A percentile compares a stretch with the other conserved stretches of the same genome.
Evolutionary conservation across 2,113 vertebrate species (phyloP).

Genomic region (Sinocyclocheilus maitianheensis): DNA sequence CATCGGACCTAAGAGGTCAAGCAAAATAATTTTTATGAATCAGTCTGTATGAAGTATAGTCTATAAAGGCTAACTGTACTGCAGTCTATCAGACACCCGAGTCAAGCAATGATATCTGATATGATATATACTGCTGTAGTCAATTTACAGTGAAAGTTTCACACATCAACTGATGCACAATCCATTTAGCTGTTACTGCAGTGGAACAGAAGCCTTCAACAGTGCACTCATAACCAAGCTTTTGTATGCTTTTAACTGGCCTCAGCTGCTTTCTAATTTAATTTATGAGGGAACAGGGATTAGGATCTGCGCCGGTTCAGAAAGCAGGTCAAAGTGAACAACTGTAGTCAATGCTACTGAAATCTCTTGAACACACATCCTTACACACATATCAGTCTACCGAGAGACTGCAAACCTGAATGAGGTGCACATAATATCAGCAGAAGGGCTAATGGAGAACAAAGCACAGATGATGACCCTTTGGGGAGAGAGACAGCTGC

Average conservation of each 20-base stretch:
- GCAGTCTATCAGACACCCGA: not conserved
- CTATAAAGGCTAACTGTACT: not conserved
- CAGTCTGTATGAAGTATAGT: not conserved
- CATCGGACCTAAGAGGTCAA: too few relatives aligned
- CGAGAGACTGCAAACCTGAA: not conserved
- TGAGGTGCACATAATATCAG: not conserved
- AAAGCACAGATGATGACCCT: slow-evolving; percentile 16
- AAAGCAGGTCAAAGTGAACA: not conserved
- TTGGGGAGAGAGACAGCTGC: not conserved
- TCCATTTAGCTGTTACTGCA: slow-evolving; percentile 19
- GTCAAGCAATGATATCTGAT: not conserved
- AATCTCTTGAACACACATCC: not conserved
- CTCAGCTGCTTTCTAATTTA: not conserved
- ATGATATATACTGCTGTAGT: not conserved
- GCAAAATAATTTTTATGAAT: not conserved
- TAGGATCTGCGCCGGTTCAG: not conserved
- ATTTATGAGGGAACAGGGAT: slow-evolving; percentile 5
- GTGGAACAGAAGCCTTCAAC: not conserved
- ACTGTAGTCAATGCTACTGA: not conserved
- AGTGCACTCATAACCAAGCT: not conserved
- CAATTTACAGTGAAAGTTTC: not conserved
- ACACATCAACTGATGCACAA: not conserved
- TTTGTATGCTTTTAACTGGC: not conserved
- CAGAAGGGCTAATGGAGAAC: not conserved
- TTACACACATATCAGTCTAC: not conserved